Evolutionary conservation across 1,140 invertebrate species (phyloP).

Genomic region (Leptestheria dahalacensis): DNA sequence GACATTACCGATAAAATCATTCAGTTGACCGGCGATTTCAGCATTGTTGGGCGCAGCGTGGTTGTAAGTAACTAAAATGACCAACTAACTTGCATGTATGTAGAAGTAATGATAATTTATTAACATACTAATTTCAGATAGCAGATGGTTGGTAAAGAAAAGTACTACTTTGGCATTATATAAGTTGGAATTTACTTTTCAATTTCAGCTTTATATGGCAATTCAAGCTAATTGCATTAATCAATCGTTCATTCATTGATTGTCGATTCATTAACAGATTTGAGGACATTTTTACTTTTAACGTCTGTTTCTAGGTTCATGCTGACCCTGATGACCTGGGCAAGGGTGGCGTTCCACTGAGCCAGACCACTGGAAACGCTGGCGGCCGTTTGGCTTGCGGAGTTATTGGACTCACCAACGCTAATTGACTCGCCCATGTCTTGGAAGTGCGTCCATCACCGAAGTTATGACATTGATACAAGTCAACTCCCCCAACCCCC

Average conservation of each 20-base stretch:
- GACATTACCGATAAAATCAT: conserved; percentile 57
- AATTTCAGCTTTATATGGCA: no score
- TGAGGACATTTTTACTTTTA: no score
- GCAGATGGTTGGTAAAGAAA: no score
- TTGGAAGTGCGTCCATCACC: background rate
- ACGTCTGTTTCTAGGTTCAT: conserved; percentile 46
- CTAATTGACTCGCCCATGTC: background rate
- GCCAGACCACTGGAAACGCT: conserved; percentile 91
- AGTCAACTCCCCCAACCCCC: no score
- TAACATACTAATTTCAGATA: no score
- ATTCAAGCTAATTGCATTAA: no score
- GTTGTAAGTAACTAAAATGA: conserved; percentile 60
- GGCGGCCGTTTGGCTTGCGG: conserved; percentile 90
- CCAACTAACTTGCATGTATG: no score
- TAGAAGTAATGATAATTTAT: no score
- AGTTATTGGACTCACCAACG: conserved; percentile 59
- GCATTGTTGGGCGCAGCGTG: conserved; percentile 72
- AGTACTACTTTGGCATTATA: no score
- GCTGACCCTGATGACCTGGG: conserved; percentile 91
- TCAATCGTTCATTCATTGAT: no score
- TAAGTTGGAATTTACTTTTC: no score
- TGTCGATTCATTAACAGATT: no score
- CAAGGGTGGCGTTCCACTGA: conserved; percentile 79
- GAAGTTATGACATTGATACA: background rate
- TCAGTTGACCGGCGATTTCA: conserved; percentile 54